Percentiles rank a stretch among this genome's conserved stretches.
These are phyloP conservation scores for Cydia amplana DNA, from an alignment of 1,140 invertebrate genomes.

Conservation along the genomic window DNA sequence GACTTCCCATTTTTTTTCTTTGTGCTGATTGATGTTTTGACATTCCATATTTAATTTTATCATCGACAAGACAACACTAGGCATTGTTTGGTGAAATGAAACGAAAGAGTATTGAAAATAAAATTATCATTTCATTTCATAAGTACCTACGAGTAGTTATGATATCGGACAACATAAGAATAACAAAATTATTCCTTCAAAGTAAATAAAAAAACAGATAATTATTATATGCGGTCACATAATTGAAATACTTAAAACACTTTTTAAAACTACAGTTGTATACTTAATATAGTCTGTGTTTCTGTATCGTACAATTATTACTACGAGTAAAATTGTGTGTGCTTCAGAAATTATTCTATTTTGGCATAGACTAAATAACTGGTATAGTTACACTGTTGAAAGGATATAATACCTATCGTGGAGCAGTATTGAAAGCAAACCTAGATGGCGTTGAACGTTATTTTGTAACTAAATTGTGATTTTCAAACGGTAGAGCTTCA, in stretches of 20 bases:
- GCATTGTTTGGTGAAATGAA: constrained; percentile 20
- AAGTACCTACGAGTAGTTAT: constrained; percentile 69
- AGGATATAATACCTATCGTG: no score
- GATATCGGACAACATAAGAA: constrained; percentile 61
- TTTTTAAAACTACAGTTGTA: constrained; percentile 1
- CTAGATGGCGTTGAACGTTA: no score
- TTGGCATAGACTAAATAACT: not conserved
- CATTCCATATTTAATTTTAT: constrained; percentile 65
- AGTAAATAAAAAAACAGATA: constrained; percentile 29
- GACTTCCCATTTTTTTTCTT: constrained; percentile 73
- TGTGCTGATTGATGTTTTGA: constrained; percentile 51
- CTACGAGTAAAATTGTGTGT: constrained; percentile 1
- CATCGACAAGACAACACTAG: constrained; percentile 25
- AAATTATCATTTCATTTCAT: constrained; percentile 68
- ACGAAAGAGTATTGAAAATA: constrained; percentile 53
- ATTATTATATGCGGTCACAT: constrained; percentile 11
- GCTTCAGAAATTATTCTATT: not conserved
- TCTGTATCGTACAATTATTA: not conserved
- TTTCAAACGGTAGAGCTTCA: not conserved
- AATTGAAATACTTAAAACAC: constrained; percentile 3
- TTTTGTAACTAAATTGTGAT: no score
- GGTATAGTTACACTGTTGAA: no score
- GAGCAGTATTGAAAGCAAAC: no score
- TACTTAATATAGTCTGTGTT: not conserved
- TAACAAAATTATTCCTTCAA: constrained; percentile 50